Percentiles rank a stretch among this genome's conserved stretches.
phyloP scores from a whole-genome alignment of 2,888 invertebrate genomes.

The Alloscopus bannaensis region DNA sequence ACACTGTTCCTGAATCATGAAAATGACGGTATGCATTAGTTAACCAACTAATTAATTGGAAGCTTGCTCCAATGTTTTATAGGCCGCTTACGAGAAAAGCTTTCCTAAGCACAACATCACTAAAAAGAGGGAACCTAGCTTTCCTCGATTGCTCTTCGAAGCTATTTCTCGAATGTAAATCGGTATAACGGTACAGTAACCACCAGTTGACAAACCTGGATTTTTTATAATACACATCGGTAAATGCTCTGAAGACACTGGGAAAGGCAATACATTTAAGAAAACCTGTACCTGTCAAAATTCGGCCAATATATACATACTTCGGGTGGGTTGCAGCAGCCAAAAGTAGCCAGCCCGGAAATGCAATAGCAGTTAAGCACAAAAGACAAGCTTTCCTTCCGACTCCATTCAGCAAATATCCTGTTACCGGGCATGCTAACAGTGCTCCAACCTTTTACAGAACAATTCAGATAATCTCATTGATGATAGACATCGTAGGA shows the following conservation, averaged over 20 bases:
- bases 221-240: not conserved
- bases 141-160: slow-evolving; percentile 85
- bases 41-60: not conserved
- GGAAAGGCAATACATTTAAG: not conserved
- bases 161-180: slow-evolving; percentile 77
- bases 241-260: not conserved
- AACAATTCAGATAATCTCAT: not conserved
- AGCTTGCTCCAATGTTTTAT: not conserved
- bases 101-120: slow-evolving; percentile 84
- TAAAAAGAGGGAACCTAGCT: slow-evolving; percentile 88
- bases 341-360: slow-evolving; percentile 80
- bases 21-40: not conserved
- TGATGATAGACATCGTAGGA: too few relatives aligned
- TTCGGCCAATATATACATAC: slow-evolving; percentile 57
- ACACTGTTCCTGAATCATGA: slow-evolving; percentile 79
- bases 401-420: slow-evolving; percentile 77
- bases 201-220: slow-evolving; percentile 76
- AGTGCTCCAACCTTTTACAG: slow-evolving; percentile 49
- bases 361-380: slow-evolving; percentile 78
- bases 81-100: slow-evolving; percentile 76
- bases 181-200: slow-evolving; percentile 75
- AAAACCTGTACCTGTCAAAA: slow-evolving; percentile 59
- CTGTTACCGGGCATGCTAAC: slow-evolving; percentile 75
- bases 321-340: slow-evolving; percentile 76
- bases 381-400: slow-evolving; percentile 79